Base-by-base conservation (phyloP, 2,888 invertebrate genomes). In the Petrophora chlorosata region DNA sequence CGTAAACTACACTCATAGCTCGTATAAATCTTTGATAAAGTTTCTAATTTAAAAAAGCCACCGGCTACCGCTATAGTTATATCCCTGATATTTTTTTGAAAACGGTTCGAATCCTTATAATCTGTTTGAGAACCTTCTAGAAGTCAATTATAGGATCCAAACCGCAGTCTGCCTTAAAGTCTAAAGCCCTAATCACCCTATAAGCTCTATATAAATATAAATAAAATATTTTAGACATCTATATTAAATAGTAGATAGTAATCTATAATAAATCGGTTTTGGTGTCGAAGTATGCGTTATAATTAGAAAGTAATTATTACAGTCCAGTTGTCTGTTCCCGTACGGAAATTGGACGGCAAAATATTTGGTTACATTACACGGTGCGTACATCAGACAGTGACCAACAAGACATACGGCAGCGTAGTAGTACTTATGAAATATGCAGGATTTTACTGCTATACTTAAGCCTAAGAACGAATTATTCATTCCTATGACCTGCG, bases 181-280 rank as follows among this genome's bases (percentile, higher is more conserved):
- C 78, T 81, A 84, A 73, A 66, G 82, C 82, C 84, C 90, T 89
- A 89, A 76, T 59, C 85, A 73, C 71, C 70, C 89, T 89, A 89
- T 89, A 90, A 90, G 89, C 89, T 90, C 90, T 88, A 89, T 79
- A 76, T 79, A 85, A 79, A 85, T 87, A 84, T 83, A 86, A 79
- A 84, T 83, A 86, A 79, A 81, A 86, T 82, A 84, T 75, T 74
- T 80, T 79, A 86, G 75, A 82, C 79, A 79, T 79, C 75, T 83
- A 80, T 77, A 72, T 68, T 75, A 54, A 53, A 56, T 57, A 65
- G n/a, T n/a, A n/a, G n/a, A n/a, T n/a, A n/a, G n/a, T n/a, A n/a
- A n/a, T n/a, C n/a, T n/a, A 71, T 72, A 70, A 73, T 72, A 75
- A 79, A 69, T 82, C 70, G 67, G 77, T 82, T 34, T 79, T 82